A percentile compares a stretch with the other conserved stretches of the same genome.
Conservation (phyloP, 2,113 vertebrate species). For the Columbina picui region DNA sequence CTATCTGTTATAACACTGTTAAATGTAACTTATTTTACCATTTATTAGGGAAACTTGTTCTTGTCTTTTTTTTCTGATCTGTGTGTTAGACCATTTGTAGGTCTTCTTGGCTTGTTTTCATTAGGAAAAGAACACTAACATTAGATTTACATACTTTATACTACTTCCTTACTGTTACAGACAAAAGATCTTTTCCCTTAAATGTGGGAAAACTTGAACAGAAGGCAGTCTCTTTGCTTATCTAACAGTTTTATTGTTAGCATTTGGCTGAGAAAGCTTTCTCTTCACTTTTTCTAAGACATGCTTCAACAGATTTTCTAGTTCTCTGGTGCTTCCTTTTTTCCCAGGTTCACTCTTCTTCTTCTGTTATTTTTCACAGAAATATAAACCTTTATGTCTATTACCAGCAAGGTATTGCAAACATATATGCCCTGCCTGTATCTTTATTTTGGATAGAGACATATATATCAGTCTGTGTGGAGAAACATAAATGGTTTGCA, state of each 20-base stretch:
- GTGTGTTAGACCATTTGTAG: background rate
- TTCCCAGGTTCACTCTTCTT: background rate
- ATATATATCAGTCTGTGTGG: background rate
- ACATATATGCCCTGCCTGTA: background rate
- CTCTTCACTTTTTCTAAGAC: background rate
- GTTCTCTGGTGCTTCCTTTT: background rate
- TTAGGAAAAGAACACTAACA: background rate
- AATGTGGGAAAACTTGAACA: background rate
- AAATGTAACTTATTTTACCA: background rate
- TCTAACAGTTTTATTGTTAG: background rate
- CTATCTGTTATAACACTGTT: constrained; percentile 10
- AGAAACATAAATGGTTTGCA: background rate
- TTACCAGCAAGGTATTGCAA: background rate
- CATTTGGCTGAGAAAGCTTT: background rate
- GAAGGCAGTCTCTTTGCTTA: background rate
- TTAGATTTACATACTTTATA: background rate
- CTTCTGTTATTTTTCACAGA: background rate
- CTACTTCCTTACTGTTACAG: background rate
- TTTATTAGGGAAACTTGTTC: background rate
- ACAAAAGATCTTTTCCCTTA: background rate
- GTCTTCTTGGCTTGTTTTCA: background rate
- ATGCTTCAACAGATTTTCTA: background rate
- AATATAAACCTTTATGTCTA: background rate
- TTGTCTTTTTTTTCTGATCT: background rate
- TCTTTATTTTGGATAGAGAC: background rate